Conservation (phyloP, 2,797 vertebrate genomes). For the Smutsia temminckii region DNA sequence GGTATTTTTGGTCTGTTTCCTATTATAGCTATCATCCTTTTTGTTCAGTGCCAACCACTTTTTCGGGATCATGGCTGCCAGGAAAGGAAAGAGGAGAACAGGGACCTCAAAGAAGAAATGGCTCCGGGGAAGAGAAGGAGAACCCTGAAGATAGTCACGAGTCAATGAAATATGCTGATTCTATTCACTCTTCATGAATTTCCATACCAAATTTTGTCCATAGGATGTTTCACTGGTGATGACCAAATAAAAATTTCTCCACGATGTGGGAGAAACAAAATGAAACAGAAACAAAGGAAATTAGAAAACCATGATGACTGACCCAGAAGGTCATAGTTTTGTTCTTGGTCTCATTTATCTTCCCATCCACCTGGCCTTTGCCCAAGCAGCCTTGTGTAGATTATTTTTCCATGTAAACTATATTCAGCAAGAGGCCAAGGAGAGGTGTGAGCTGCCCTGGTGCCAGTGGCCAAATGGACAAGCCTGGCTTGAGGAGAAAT, state of each 20-base stretch:
- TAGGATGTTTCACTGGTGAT: constrained; percentile 35
- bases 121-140: neutral
- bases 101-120: constrained; percentile 38
- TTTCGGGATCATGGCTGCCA: neutral
- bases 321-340: neutral
- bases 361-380: neutral
- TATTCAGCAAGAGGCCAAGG: constrained; percentile 3
- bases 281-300: neutral
- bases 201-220: constrained; percentile 34
- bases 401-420: neutral
- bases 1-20: constrained; percentile 2
- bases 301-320: neutral
- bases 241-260: neutral
- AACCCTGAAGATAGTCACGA: neutral
- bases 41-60: neutral
- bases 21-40: constrained; percentile 23
- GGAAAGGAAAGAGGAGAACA: neutral
- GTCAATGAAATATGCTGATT: neutral
- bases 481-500: neutral
- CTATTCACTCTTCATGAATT: neutral
- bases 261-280: constrained; percentile 16
- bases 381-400: neutral
- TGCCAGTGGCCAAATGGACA: neutral
- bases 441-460: neutral
- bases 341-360: neutral